Base-by-base conservation (phyloP, 2,797 vertebrate species). In the Simalia tracyae region DNA sequence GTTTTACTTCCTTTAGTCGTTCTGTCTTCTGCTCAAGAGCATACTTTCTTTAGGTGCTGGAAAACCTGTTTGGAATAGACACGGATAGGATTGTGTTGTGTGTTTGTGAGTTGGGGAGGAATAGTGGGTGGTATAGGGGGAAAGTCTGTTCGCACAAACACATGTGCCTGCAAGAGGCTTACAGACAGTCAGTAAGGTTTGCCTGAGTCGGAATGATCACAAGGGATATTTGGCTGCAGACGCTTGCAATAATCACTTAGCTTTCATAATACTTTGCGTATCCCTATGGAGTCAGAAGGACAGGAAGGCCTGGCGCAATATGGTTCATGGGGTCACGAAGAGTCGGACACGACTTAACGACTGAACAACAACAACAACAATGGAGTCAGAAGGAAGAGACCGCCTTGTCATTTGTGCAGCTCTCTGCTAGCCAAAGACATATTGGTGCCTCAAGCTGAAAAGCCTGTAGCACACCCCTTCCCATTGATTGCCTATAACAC, bases 251-350 rank as follows among this genome's bases (percentile, higher is more conserved):
- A 93, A 94, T 93, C 94, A 87, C 50, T 94, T 93, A 91, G 94
- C 94, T 95, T 28, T 92, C 93, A 92, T 88, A 90, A 5, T 0
- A 88, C 92, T 93, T 94, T n/a, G 1, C 0, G 0, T 0, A 4
- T 93, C 94, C 94, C 93, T 0, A 0, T 88, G 90, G 94, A 95
- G 93, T 93, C 89, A 92, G 91, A 81, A 68, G 91, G 91, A 85
- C n/a, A n/a, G n/a, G n/a, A n/a, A n/a, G n/a, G n/a, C n/a, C n/a
- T n/a, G n/a, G n/a, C n/a, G n/a, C n/a, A n/a, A n/a, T n/a, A n/a
- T n/a, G n/a, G n/a, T n/a, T n/a, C n/a, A n/a, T n/a, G n/a, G n/a
- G n/a, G n/a, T n/a, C n/a, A n/a, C n/a, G n/a, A n/a, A n/a, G n/a
- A n/a, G n/a, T n/a, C n/a, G n/a, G n/a, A n/a, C n/a, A n/a, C n/a